Conservation (phyloP, 2,888 invertebrate species). For the Phengaris arion region DNA sequence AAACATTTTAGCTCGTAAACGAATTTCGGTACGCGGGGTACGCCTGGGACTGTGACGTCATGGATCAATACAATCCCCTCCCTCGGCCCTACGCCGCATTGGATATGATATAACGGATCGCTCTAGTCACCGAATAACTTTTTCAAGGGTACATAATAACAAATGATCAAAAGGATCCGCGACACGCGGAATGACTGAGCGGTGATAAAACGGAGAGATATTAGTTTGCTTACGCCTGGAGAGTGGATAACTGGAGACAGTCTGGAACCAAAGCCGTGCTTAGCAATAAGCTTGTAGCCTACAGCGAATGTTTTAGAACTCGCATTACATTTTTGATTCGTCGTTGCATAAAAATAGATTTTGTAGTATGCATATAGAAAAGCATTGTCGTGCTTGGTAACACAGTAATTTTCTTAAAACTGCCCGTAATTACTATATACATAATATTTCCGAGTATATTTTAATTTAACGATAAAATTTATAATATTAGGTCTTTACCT, state of each 20-base stretch:
- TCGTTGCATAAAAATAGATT: too few relatives aligned
- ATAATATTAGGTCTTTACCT: too few relatives aligned
- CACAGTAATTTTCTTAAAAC: neutral
- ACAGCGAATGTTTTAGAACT: neutral
- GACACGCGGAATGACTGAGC: neutral
- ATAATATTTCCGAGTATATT: too few relatives aligned
- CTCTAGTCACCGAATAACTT: conserved; percentile 33
- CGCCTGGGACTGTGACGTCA: conserved; percentile 48
- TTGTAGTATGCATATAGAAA: too few relatives aligned
- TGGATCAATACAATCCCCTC: conserved; percentile 45
- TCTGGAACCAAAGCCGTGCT: neutral
- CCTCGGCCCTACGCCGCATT: conserved; percentile 33
- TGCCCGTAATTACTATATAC: too few relatives aligned
- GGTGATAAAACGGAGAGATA: neutral
- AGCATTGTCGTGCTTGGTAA: neutral
- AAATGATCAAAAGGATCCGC: neutral
- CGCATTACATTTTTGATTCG: too few relatives aligned
- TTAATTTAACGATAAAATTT: too few relatives aligned
- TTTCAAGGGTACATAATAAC: conserved; percentile 41
- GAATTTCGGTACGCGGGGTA: conserved; percentile 31
- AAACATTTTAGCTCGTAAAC: conserved; percentile 21
- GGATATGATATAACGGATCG: conserved; percentile 44
- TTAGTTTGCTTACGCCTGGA: too few relatives aligned
- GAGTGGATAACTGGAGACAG: neutral
- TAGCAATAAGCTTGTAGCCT: neutral